Base-by-base conservation (phyloP, 2,797 vertebrate species). In the Meda fulgida region DNA sequence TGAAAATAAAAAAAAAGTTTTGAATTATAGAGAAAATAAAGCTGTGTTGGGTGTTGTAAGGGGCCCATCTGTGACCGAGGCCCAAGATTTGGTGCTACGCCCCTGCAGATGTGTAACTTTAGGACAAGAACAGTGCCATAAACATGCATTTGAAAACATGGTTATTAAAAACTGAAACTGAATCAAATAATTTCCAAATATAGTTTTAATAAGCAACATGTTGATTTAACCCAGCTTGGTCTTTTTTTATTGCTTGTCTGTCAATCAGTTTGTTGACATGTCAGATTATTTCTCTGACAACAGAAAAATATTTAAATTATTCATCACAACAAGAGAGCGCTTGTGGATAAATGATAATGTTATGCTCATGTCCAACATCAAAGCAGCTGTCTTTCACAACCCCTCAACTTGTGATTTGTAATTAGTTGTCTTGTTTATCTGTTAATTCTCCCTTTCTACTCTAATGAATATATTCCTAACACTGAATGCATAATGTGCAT, bases 401-500 rank as follows among this genome's bases (percentile, higher is more conserved):
- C 88, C 60, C 85, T 77, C 85, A 63, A 85, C 80, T 67, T 89
- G 90, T 40, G 76, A 82, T 73, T 87, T 58, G 88, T 90, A 90
- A 94, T 94, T 90, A 92, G 91, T 86, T 78, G 8, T 89, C 86
- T 90, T 89, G 87, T 91, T 88, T 90, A 94, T 93, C 93, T 93
- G 93, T 92, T 93, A 93, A 90, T 91, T 81, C 88, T 88, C 83
- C 88, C 88, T 89, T 92, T 91, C 92, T 91, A 88, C 89, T 88
- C 88, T 85, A 86, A 93, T 91, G 93, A 94, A 94, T 93, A 91
- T 92, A 93, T 94, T 95, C 92, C 92, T 90, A 88, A 93, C 89
- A 90, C 89, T 91, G 89, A 88, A 89, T 92, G 89, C 90, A 91
- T 94, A 91, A 93, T 94, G 92, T 92, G 89, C 89, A 90, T 91